Base-by-base conservation (phyloP, 1,140 invertebrate species). In the Drosophila arawakana region DNA sequence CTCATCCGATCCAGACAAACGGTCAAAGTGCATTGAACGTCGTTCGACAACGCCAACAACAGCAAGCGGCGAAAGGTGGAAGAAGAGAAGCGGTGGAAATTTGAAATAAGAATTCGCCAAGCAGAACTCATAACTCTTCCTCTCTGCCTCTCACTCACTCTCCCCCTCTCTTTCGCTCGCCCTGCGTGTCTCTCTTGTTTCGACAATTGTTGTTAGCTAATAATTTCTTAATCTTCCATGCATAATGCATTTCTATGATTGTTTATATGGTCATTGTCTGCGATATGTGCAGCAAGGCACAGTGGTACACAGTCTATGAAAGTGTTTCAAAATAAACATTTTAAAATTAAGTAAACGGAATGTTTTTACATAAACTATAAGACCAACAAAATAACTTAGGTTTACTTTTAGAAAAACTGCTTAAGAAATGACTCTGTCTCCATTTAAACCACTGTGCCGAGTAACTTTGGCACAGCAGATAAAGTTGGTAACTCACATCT, bases 191-290 rank as follows among this genome's bases (percentile, higher is more conserved):
- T 30, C 25, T 10, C 8, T 15, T 8, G 34, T 63, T 18, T 9
- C 39, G 8, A 62, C 63, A 73, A 59, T 70, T 49, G 66, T 55
- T 61, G 65, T 62, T 55, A 70, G 76, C 84, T 88, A 83, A 86
- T 86, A 86, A 88, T 86, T 86, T 88, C 60, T 83, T 88, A 88
- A 86, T 83, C 83, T 83, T 63, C 78, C 80, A 86, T 88, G 84
- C 80, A 86, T 86, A 77, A 88, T 86, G 83, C 84, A 86, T 74
- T 86, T 88, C 70, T 83, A 78, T 88, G 80, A 86, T 86, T 86
- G 76, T 86, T 83, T 82, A 78, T 78, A 80, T 79, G 81, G 79
- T 76, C 83, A 85, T 86, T 81, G 81, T 72, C 74, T 84, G 43
- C 43, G 4, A 18, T 58, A 60, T 10, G 35, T 52, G 37, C n/a